Percentiles rank a stretch among this genome's conserved stretches.
These are phyloP conservation scores for Enteromius unitaeniatus DNA, from an alignment of 2,797 vertebrate genomes.

Conservation along the genomic window DNA sequence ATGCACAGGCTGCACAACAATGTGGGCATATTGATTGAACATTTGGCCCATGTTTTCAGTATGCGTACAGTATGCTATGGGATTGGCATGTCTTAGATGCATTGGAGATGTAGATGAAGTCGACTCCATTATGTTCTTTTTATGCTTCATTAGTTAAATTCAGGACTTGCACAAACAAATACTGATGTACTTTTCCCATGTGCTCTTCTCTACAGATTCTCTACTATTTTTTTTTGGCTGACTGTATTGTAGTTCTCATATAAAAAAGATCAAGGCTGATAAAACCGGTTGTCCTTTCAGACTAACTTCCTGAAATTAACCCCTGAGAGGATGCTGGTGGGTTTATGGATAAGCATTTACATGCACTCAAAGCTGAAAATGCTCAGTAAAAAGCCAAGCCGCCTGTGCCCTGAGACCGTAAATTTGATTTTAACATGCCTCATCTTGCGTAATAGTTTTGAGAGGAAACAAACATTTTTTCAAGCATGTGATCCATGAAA, in stretches of 20 bases:
- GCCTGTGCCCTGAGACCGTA: constrained; percentile 17
- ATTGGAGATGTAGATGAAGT: constrained; percentile 17
- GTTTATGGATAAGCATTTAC: not conserved
- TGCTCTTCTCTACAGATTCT: not conserved
- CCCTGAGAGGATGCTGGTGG: not conserved
- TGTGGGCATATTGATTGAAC: constrained; percentile 1
- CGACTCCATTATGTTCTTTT: constrained; percentile 7
- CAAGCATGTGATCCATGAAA: constrained; percentile 36
- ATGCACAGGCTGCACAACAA: not conserved
- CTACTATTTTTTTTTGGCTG: constrained; percentile 5
- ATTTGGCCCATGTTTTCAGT: not conserved
- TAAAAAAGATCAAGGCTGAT: constrained; percentile 4
- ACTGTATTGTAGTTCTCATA: not conserved
- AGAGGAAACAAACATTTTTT: constrained; percentile 52
- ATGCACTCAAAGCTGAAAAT: constrained; percentile 19
- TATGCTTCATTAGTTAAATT: constrained; percentile 34
- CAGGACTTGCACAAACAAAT: constrained; percentile 29
- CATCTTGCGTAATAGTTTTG: constrained; percentile 33
- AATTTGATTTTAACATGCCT: constrained; percentile 24
- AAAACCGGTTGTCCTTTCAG: constrained; percentile 3
- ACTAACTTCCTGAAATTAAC: not conserved
- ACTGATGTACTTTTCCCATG: constrained; percentile 4
- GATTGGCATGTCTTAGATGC: constrained; percentile 12
- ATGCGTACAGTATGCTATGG: not conserved
- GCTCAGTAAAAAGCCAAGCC: constrained; percentile 31